A percentile compares a stretch with the other conserved stretches of the same genome.
Evolutionary conservation across 1,140 invertebrate genomes (phyloP).

Genomic region (Euura lappo): DNA sequence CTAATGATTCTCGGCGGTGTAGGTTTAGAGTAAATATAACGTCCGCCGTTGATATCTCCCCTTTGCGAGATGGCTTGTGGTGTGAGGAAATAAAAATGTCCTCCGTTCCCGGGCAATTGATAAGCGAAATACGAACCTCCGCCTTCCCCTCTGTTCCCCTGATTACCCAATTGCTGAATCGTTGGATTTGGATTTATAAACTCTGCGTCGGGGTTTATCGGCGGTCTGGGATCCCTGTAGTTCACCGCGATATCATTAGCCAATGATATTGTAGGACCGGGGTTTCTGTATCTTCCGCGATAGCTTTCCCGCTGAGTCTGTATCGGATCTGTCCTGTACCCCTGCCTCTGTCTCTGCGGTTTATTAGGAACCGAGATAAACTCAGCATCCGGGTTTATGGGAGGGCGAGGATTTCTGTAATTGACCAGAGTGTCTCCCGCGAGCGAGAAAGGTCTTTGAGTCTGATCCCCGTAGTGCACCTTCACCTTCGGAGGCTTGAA

Average conservation of each 20-base stretch:
- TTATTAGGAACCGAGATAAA: slow-evolving; percentile 55
- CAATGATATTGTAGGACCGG: slow-evolving; percentile 47
- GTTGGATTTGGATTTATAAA: slow-evolving; percentile 45
- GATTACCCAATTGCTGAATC: slow-evolving; percentile 22
- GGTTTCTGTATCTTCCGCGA: slow-evolving; percentile 22
- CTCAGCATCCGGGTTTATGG: slow-evolving; percentile 73
- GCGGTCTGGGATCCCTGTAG: slow-evolving; percentile 58
- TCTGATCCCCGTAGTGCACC: slow-evolving; percentile 51
- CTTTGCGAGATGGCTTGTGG: slow-evolving; percentile 66
- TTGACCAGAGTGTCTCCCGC: slow-evolving; percentile 69
- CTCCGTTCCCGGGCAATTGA: slow-evolving; percentile 69
- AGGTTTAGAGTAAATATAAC: slow-evolving; percentile 52
- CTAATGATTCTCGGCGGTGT: slow-evolving; percentile 55
- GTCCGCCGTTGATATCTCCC: slow-evolving; percentile 41
- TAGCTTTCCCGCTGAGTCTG: slow-evolving; percentile 34
- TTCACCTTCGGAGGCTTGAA: slow-evolving; percentile 54
- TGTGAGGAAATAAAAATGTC: slow-evolving; percentile 79
- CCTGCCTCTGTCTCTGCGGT: slow-evolving; percentile 29
- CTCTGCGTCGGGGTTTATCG: slow-evolving; percentile 64
- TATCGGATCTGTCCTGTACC: slow-evolving; percentile 25
- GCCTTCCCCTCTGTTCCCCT: slow-evolving; percentile 33
- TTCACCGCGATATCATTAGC: slow-evolving; percentile 61
- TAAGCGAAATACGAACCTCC: slow-evolving; percentile 70
- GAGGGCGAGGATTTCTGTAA: slow-evolving; percentile 64
- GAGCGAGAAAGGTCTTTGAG: slow-evolving; percentile 56